Conservation (phyloP, 2,797 vertebrate species). For the Muscicapa comitata region DNA sequence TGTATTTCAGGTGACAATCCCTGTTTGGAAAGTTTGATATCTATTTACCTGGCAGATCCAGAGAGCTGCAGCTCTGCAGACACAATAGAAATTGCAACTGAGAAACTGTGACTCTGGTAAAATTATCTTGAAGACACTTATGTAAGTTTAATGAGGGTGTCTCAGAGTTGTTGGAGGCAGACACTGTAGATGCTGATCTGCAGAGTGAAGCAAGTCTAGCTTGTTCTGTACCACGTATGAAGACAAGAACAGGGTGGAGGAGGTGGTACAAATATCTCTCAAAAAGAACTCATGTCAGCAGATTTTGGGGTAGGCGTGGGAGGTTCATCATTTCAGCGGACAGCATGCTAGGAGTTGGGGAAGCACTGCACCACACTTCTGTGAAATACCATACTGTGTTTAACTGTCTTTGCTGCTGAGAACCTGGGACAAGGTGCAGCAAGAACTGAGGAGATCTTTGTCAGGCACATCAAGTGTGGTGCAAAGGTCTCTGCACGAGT, state of each 20-base stretch:
- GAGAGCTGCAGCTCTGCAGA: neutral
- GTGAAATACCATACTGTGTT: neutral
- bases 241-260: slow-evolving; percentile 24
- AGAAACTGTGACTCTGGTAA: neutral
- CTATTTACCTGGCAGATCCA: neutral
- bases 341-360: neutral
- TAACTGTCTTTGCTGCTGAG: neutral
- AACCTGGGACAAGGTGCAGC: neutral
- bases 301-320: slow-evolving; percentile 17
- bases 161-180: neutral
- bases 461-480: neutral
- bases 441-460: neutral
- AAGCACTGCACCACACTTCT: neutral
- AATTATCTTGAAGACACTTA: neutral
- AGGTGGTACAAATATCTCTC: slow-evolving; percentile 19
- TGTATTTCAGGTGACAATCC: neutral
- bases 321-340: slow-evolving; percentile 9
- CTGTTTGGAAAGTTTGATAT: neutral
- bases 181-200: neutral
- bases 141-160: neutral
- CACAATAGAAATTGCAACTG: neutral
- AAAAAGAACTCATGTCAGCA: neutral
- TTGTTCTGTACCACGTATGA: neutral
- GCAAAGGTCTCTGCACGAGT: neutral
- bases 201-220: neutral